These are phyloP conservation scores for Epizoanthus stellaris DNA, from an alignment of 92 coral and sea anemone species.

Conservation along the genomic window DNA sequence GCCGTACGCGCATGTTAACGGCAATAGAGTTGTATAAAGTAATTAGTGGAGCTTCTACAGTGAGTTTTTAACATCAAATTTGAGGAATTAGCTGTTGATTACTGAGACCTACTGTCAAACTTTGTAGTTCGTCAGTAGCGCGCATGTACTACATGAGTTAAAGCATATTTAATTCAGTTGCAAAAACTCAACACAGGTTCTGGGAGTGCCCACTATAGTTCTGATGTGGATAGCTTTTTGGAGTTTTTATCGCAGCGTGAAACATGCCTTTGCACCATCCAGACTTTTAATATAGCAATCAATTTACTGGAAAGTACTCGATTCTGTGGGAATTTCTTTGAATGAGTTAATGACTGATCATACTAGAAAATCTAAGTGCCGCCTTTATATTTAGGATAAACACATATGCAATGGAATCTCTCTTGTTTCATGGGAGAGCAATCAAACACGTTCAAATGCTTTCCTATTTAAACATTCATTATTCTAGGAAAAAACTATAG, in stretches of 20 bases:
- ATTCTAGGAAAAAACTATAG: neutral
- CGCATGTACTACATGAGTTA: too few species aligned
- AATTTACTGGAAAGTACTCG: neutral
- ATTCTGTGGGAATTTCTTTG: conserved; percentile 22
- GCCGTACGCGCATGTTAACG: too few species aligned
- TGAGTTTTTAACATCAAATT: too few species aligned
- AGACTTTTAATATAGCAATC: neutral
- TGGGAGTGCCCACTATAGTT: too few species aligned
- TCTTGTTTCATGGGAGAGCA: neutral
- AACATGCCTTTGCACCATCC: neutral
- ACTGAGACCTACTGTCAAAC: too few species aligned
- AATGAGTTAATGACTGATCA: conserved; percentile 34
- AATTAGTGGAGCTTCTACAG: too few species aligned
- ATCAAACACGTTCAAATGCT: neutral
- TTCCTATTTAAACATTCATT: neutral
- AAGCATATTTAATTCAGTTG: too few species aligned
- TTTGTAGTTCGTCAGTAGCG: too few species aligned
- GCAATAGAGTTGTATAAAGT: too few species aligned
- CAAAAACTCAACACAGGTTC: too few species aligned
- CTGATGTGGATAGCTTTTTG: neutral
- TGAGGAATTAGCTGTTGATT: too few species aligned
- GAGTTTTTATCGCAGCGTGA: conserved; percentile 1
- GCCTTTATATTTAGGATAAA: neutral
- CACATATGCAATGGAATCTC: neutral
- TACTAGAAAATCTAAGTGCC: conserved; percentile 30